Evolutionary conservation across 2,113 vertebrate species (phyloP), one percentile per base, ranked within the genome.

Genomic region (Physeter macrocephalus): DNA sequence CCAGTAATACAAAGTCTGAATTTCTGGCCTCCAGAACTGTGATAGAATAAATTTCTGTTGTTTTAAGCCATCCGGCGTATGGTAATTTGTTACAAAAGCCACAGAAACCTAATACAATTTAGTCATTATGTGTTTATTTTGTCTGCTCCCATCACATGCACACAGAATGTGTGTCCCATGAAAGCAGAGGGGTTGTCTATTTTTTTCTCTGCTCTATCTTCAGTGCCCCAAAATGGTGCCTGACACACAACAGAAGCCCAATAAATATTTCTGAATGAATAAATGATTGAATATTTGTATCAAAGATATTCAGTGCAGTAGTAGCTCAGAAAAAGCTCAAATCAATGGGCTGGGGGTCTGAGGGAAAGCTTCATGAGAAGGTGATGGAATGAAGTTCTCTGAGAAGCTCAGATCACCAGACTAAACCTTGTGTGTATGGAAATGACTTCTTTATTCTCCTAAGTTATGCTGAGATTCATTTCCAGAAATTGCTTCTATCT

Each of bases 81-180:
- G 7, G 31, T 20, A 23, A 36, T 31, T 52, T 66, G 21, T 89
- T 31, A 61, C 25, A 77, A 34, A 57, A 59, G 17, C 39, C 54
- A 72, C 2, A 11, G 74, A 23, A 89, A 75, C 34, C 4, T 6
- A 81, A 41, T 2, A 29, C 0, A 17, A 39, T 15, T 66, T 80
- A 54, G 21, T 23, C 10, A 0, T 46, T n/a, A 1, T 1, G 0
- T 8, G 12, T 49, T 54, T 83, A 75, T 23, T 87, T 36, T 27
- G 7, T 64, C 4, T 23, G 15, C 10, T 57, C 36, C 8, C 0
- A 8, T 25, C n/a, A 39, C 57, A 3, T 5, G 27, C 5, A 12
- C 8, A 29, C 6, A 57, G 54, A 75, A 5, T 2, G 11, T 0
- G 12, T 6, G 8, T 14, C 14, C n/a, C 5, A 17, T 34, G 36